Evolutionary conservation across 2,888 invertebrate genomes (phyloP), one percentile per base, ranked within the genome.

Genomic region (Cancer borealis): DNA sequence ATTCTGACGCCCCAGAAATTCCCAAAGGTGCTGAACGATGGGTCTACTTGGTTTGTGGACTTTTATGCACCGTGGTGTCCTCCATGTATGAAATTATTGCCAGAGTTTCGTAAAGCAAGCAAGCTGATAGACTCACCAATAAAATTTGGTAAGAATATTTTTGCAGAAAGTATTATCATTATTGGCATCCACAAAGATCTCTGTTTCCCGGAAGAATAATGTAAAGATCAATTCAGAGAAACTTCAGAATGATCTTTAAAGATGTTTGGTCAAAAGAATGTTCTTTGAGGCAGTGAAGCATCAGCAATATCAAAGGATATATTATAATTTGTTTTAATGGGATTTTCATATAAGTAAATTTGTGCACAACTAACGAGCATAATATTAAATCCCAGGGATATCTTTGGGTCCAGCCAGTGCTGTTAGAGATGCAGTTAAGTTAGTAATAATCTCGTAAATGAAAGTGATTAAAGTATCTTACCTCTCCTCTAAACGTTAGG

Each of bases 1-100:
- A 97, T 97, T 0, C 96, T 98, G 21, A 97, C 97, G 0, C 97
- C 97, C 0, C 97, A 97, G 0, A 98, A 98, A 96, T 97, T 98
- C 95, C 96, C 97, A 0, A 91, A 92, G 10, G 95, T 95, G 17
- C 92, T 96, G 12, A 91, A 90, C 6, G 95, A 95, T 88, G 96
- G 95, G 1, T 90, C 92, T 0, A 93, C 95, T 12, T 98, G 98
- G 98, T 97, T 98, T 96, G 97, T 98, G 47, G 98, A 98, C 96
- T 98, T 98, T 97, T 98, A 97, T 96, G 98, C 98, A 0, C 98
- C 98, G 96, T 98, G 98, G 98, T 98, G 98, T 96, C 98, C 98
- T 6, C 98, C 98, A 0, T 98, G 98, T 96, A 97, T 98, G 96
- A 97, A 97, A 94, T 96, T 98, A 95, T 96, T 98, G 94, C 98